Evolutionary conservation across 1,140 invertebrate genomes (phyloP).

Genomic region (Zaprionus tsacasi): DNA sequence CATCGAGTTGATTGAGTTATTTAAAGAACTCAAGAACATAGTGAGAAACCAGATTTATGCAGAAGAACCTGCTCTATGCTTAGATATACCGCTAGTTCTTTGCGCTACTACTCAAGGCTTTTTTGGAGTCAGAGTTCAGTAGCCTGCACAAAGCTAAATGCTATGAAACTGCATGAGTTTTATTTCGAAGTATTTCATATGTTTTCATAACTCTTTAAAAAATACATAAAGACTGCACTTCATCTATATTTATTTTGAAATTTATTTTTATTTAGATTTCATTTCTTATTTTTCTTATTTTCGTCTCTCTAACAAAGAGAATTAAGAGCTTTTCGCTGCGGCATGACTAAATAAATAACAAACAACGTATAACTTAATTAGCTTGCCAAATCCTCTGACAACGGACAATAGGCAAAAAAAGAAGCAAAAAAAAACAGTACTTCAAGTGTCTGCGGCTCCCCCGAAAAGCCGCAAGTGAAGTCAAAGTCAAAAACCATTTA

Average conservation of each 20-base stretch:
- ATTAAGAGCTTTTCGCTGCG: conserved; percentile 45
- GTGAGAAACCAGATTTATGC: background rate
- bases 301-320: conserved; percentile 24
- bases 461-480: conserved; percentile 47
- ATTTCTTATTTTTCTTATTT: conserved; percentile 8
- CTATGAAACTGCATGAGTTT: background rate
- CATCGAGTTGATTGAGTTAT: no score
- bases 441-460: conserved; percentile 28
- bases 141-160: background rate
- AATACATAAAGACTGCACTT: conserved; percentile 3
- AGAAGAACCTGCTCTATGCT: background rate
- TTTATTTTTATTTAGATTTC: conserved; percentile 10
- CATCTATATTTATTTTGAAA: conserved; percentile 7
- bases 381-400: conserved; percentile 59
- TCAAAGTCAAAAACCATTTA: conserved; percentile 78
- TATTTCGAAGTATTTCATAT: background rate
- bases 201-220: conserved; percentile 37
- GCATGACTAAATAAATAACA: conserved; percentile 48
- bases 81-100: background rate
- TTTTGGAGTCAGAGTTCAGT: background rate
- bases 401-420: conserved; percentile 30
- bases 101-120: background rate
- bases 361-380: conserved; percentile 70
- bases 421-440: conserved; percentile 10
- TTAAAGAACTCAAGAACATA: background rate